Percentiles rank a stretch among this genome's conserved stretches.
These are phyloP conservation scores for Glossosoma conforme DNA, from an alignment of 1,140 invertebrate genomes.

Conservation along the genomic window DNA sequence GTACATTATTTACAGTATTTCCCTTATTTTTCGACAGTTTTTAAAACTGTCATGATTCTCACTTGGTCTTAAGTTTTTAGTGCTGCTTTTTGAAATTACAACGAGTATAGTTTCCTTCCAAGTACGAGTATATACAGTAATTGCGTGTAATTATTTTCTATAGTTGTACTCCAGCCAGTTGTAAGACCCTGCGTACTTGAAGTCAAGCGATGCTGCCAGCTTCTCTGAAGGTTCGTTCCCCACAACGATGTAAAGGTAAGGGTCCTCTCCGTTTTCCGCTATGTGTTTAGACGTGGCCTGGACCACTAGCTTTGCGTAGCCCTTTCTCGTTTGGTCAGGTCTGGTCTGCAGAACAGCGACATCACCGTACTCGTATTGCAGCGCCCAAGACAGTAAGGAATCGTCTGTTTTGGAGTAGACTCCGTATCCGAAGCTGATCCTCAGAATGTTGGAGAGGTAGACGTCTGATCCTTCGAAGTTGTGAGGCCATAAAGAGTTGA, in stretches of 20 bases:
- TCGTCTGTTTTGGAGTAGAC: conserved; percentile 32
- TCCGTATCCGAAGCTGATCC: conserved; percentile 34
- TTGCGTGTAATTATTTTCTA: no score
- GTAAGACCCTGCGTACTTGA: conserved; percentile 20
- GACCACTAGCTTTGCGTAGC: conserved; percentile 33
- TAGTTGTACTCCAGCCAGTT: conserved; percentile 18
- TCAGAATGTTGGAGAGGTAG: conserved; percentile 31
- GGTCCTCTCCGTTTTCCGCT: conserved; percentile 33
- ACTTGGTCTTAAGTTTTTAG: no score
- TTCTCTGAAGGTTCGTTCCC: conserved; percentile 32
- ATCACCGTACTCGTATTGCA: conserved; percentile 34
- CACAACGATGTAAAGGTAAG: conserved; percentile 29
- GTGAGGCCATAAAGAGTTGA: conserved; percentile 35
- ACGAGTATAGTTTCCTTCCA: no score
- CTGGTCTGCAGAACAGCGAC: conserved; percentile 34
- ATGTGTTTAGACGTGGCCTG: conserved; percentile 32
- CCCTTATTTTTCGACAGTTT: no score
- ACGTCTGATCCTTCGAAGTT: conserved; percentile 31
- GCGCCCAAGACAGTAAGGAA: conserved; percentile 33
- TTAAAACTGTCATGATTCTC: no score
- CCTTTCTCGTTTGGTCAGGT: conserved; percentile 33
- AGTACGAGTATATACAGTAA: no score
- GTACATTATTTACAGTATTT: no score
- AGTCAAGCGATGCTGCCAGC: conserved; percentile 33
- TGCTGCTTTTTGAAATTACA: no score